Conservation (phyloP, 2,113 vertebrate genomes). For the Toxostoma redivivum region DNA sequence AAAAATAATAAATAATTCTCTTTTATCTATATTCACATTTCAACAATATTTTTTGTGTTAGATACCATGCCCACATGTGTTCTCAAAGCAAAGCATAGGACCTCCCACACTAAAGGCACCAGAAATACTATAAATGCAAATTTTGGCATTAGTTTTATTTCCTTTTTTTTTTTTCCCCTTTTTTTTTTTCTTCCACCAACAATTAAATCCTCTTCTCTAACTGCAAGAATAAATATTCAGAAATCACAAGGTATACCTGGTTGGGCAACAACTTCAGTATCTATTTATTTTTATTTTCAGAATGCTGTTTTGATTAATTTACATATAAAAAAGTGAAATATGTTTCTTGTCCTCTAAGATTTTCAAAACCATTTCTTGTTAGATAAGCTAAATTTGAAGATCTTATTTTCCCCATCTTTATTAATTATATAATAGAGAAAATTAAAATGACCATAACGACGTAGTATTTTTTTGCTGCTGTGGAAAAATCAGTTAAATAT, state of each 20-base stretch:
- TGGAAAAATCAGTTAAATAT: conserved; percentile 14
- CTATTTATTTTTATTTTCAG: neutral
- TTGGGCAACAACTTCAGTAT: neutral
- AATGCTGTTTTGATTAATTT: neutral
- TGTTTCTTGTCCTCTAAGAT: neutral
- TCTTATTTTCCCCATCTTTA: fast-evolving
- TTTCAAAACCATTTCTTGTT: neutral
- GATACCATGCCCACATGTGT: neutral
- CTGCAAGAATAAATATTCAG: neutral
- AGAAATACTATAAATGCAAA: neutral
- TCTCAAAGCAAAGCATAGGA: neutral
- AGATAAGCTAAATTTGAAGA: neutral
- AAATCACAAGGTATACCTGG: neutral
- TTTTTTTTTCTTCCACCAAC: neutral
- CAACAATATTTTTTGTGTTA: neutral
- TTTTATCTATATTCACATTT: neutral
- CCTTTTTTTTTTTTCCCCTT: neutral
- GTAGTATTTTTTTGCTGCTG: neutral
- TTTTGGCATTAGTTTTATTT: neutral
- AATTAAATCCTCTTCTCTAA: neutral
- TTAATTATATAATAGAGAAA: neutral
- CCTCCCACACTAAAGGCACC: neutral
- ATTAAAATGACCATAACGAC: neutral
- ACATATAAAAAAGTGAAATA: neutral
- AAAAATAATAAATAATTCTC: neutral